phyloP scores from a whole-genome alignment of 92 coral and sea anemone species.

The Bergia sp. region DNA sequence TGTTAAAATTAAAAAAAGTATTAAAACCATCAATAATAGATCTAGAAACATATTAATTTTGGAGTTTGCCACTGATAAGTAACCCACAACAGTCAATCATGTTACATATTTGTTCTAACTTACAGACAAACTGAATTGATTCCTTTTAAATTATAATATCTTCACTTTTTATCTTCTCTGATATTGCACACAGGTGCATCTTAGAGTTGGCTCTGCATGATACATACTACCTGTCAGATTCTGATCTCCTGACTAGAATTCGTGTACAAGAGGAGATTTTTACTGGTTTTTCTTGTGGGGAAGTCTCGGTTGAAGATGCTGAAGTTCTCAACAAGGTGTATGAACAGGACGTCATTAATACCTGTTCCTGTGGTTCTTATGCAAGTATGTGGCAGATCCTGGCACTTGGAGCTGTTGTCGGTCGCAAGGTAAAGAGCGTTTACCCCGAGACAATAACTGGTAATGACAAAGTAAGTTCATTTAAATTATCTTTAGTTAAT shows the following conservation, averaged over 20 bases:
- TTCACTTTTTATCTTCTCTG: background rate
- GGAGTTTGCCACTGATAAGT: no score
- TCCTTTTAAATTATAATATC: no score
- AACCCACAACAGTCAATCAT: no score
- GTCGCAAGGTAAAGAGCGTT: background rate
- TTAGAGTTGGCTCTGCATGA: constrained; percentile 19
- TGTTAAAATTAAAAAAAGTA: no score
- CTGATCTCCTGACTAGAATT: constrained; percentile 2
- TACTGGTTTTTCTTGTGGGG: background rate
- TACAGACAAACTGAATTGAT: no score
- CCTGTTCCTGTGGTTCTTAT: background rate
- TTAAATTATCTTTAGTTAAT: no score
- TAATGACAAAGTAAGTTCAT: background rate
- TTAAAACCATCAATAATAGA: no score
- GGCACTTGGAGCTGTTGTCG: constrained; percentile 27
- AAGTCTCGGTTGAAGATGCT: background rate
- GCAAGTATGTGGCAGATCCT: constrained; percentile 36
- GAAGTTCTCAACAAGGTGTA: background rate
- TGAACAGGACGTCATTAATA: constrained; percentile 23
- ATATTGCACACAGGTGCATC: background rate
- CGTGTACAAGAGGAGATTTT: constrained; percentile 23
- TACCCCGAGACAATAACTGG: background rate
- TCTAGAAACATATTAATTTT: no score
- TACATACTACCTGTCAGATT: constrained; percentile 14
- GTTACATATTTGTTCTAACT: no score